Evolutionary conservation across 2,113 vertebrate genomes (phyloP), one percentile per base, ranked within the genome.

Genomic region (Nibea albiflora): DNA sequence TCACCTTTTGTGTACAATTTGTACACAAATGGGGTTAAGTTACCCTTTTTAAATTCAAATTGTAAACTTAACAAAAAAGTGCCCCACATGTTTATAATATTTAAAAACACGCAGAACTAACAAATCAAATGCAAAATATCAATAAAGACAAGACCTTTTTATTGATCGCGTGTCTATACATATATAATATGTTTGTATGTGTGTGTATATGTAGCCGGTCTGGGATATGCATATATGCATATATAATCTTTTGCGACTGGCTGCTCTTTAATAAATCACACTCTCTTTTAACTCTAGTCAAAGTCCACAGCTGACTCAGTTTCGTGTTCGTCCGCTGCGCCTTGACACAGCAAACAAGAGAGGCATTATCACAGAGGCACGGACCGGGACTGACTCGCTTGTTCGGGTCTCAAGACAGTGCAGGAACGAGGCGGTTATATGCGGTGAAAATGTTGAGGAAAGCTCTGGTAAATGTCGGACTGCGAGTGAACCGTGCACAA

Each of bases 391-490:
- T 3, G 47, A 4, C 3, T 3, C 35, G 5, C 63, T 3, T 19
- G 35, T n/a, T 1, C 7, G 47, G 28, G 56, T 16, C 47, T 11
- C n/a, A 15, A 39, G 6, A n/a, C 64, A 0, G 52, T 6, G 50
- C 42, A 0, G 17, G 28, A 19, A 5, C 52, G 17, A 52, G 17
- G n/a, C 49, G 15, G 5, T 17, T 3, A 39, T 9, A 0, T 1
- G 9, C 28, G 42, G 28, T 14, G 16, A 83, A 65, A 3, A 95
- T 95, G 93, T 62, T 92, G 39, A 42, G 78, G n/a, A 89, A 17
- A 11, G 35, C 57, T 16, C 31, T 91, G 17, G 1, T 64, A 1
- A 62, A 12, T 54, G 4, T 52, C 39, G 80, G 75, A 6, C 17
- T 80, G 46, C 50, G 50, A 5, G 31, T 17, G 11, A 66, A 44